These are phyloP conservation scores for Anaspis maculata DNA, from an alignment of 2,888 invertebrate species.

Conservation along the genomic window DNA sequence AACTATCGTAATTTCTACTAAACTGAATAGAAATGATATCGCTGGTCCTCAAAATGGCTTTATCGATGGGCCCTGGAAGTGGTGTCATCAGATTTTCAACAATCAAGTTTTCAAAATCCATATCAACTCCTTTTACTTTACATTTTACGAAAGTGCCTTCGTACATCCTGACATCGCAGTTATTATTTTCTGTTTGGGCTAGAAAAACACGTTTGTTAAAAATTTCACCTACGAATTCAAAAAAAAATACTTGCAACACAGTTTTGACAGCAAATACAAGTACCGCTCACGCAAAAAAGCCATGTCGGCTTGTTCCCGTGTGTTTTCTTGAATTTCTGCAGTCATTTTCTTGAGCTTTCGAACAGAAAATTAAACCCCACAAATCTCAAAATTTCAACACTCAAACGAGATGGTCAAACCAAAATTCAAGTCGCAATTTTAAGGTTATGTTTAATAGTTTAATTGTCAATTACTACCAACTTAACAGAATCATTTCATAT, in stretches of 20 bases:
- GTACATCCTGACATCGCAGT: constrained; percentile 29
- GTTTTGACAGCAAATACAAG: constrained; percentile 29
- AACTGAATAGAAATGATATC: constrained; percentile 31
- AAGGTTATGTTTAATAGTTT: no score
- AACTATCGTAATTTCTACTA: constrained; percentile 6
- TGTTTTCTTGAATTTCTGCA: no score
- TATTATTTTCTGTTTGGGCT: constrained; percentile 22
- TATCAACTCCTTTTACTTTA: constrained; percentile 31
- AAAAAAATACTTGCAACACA: constrained; percentile 32
- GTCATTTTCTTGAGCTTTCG: no score
- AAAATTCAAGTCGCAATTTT: no score
- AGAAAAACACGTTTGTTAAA: constrained; percentile 1
- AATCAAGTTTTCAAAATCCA: constrained; percentile 31
- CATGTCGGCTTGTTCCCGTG: no score
- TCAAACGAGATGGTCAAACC: no score
- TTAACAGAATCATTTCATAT: no score
- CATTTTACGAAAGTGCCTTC: constrained; percentile 31
- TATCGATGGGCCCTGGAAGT: constrained; percentile 20
- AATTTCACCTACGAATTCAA: not conserved
- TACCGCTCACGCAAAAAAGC: constrained; percentile 33
- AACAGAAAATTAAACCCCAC: no score
- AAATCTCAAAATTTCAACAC: no score
- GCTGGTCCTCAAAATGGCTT: constrained; percentile 30
- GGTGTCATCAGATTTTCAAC: constrained; percentile 34
- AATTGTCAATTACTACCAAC: no score